These are phyloP conservation scores for Megalonaias nervosa DNA, from an alignment of 1,140 invertebrate genomes.

Conservation along the genomic window DNA sequence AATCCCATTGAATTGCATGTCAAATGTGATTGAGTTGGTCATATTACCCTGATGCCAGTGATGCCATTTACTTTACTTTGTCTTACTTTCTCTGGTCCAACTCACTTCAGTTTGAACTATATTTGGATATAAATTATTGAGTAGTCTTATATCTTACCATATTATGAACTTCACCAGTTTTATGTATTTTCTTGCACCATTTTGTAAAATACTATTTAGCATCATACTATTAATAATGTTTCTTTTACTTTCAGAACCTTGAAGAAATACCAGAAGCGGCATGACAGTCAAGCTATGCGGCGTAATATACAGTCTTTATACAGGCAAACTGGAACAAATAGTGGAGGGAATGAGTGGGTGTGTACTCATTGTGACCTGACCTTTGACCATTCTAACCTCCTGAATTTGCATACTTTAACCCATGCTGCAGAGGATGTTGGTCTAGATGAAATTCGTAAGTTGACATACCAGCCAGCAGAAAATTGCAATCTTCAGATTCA, in stretches of 20 bases:
- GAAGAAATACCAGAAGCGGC: constrained; percentile 64
- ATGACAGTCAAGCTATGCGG: constrained; percentile 52
- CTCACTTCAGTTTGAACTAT: too few species aligned
- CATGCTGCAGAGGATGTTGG: constrained; percentile 73
- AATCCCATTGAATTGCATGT: too few species aligned
- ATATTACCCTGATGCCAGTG: too few species aligned
- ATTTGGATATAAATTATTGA: too few species aligned
- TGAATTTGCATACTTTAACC: constrained; percentile 75
- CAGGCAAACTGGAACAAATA: constrained; percentile 56
- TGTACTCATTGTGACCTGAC: constrained; percentile 76
- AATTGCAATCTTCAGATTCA: too few species aligned
- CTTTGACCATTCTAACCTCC: constrained; percentile 74
- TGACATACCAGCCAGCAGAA: constrained; percentile 24
- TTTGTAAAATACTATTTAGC: too few species aligned
- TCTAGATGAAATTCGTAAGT: constrained; percentile 54
- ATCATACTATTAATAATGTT: not conserved
- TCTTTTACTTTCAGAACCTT: constrained; percentile 51
- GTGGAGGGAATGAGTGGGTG: constrained; percentile 72
- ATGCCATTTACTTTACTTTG: too few species aligned
- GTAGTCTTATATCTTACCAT: too few species aligned
- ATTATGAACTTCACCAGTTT: too few species aligned
- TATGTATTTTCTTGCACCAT: too few species aligned
- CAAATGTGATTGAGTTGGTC: too few species aligned
- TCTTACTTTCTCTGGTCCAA: too few species aligned
- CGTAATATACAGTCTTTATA: constrained; percentile 65